phyloP scores from a whole-genome alignment of 2,888 invertebrate genomes.

The Pollenia angustigena region DNA sequence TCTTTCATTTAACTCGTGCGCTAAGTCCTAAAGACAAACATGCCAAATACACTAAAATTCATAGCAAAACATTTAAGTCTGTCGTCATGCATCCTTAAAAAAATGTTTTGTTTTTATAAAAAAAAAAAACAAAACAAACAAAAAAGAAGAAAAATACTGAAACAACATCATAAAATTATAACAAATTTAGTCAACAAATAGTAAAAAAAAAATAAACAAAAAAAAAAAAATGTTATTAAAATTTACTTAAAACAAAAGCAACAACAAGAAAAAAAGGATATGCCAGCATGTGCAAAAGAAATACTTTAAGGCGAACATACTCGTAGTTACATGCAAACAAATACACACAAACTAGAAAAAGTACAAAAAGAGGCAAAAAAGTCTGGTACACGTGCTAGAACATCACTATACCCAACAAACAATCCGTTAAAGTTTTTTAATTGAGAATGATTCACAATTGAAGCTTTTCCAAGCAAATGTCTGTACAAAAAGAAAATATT shows the following conservation, averaged over 20 bases:
- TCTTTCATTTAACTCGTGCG: slow-evolving; percentile 1
- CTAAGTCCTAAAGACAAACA: not conserved
- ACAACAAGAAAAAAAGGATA: not conserved
- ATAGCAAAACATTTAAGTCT: slow-evolving; percentile 27
- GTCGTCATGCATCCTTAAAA: slow-evolving; percentile 42
- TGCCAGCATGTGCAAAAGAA: slow-evolving; percentile 23
- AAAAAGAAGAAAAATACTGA: not conserved
- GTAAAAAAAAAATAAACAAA: slow-evolving; percentile 22
- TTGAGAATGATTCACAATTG: too few species aligned
- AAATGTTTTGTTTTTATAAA: not conserved
- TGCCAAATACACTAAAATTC: not conserved
- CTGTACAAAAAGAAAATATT: too few species aligned
- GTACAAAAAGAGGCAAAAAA: not conserved
- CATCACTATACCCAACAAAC: not conserved
- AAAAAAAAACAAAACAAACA: not conserved
- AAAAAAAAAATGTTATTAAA: slow-evolving; percentile 46
- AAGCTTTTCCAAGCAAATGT: too few species aligned
- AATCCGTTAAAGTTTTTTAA: not conserved
- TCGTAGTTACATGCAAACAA: slow-evolving; percentile 14
- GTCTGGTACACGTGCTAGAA: slow-evolving; percentile 34
- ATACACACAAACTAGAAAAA: slow-evolving; percentile 5
- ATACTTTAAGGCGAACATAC: slow-evolving; percentile 52
- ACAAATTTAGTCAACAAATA: slow-evolving; percentile 34
- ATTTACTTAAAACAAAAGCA: slow-evolving; percentile 62
- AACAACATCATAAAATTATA: slow-evolving; percentile 28